A percentile compares a stretch with the other conserved stretches of the same genome.
Evolutionary conservation across 2,113 vertebrate genomes (phyloP).

Genomic region (Microtus pennsylvanicus): DNA sequence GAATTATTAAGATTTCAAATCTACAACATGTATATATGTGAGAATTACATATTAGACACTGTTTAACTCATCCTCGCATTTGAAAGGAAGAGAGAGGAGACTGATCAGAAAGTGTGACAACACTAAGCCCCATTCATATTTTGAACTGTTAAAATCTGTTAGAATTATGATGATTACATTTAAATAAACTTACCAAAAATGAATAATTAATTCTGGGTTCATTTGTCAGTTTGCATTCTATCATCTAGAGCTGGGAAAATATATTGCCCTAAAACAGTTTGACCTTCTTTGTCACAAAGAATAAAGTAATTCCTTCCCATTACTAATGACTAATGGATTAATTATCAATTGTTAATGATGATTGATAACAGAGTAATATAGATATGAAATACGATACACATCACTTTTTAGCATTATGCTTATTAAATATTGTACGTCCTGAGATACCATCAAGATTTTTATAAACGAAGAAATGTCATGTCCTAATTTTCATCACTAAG

Average conservation of each 20-base stretch:
- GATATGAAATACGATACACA: background rate
- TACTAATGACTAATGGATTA: background rate
- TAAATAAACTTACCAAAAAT: constrained; percentile 2
- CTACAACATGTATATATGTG: background rate
- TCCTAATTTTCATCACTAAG: constrained; percentile 9
- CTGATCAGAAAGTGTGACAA: background rate
- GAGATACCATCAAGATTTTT: constrained; percentile 25
- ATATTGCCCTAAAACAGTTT: background rate
- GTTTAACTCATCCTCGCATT: background rate
- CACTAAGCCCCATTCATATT: background rate
- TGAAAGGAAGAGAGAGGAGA: background rate
- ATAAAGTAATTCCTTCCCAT: background rate
- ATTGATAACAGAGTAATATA: background rate
- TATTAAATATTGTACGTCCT: background rate
- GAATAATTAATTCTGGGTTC: background rate
- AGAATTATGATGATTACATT: background rate
- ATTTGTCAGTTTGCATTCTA: background rate
- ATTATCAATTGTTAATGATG: background rate
- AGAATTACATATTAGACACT: background rate
- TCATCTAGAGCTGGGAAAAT: background rate
- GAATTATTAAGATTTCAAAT: background rate
- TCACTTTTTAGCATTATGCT: background rate
- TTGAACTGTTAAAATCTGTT: background rate
- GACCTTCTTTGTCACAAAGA: background rate
- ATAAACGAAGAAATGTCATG: background rate